Conservation (phyloP, 2,797 vertebrate species). For the Kryptolebias ocellatus region DNA sequence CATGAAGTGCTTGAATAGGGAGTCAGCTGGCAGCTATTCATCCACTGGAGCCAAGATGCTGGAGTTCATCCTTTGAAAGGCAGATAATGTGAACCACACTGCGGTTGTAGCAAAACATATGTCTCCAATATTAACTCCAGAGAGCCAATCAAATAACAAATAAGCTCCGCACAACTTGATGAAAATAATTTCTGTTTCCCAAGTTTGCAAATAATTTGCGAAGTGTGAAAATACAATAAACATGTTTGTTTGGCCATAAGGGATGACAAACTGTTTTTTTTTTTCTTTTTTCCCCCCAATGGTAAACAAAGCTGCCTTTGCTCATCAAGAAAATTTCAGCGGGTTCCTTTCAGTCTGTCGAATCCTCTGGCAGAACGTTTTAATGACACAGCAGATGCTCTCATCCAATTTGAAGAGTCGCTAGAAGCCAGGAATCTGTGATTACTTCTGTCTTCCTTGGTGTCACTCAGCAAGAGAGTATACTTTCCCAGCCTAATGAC, state of each 20-base stretch:
- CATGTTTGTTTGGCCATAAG: constrained; percentile 30
- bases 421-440: constrained; percentile 25
- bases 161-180: not conserved
- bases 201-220: constrained; percentile 22
- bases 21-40: constrained; percentile 40
- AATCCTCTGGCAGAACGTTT: constrained; percentile 54
- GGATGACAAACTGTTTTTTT: constrained; percentile 6
- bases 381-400: constrained; percentile 68
- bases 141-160: not conserved
- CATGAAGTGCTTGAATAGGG: constrained; percentile 8
- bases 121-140: not conserved
- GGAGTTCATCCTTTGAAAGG: constrained; percentile 46
- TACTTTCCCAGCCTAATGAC: constrained; percentile 18
- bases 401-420: constrained; percentile 33
- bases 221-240: constrained; percentile 21
- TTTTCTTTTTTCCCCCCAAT: not conserved
- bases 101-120: not conserved
- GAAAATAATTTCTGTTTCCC: not conserved
- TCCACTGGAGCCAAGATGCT: constrained; percentile 5
- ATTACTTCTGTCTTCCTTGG: constrained; percentile 37
- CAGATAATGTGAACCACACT: constrained; percentile 23
- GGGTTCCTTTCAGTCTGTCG: constrained; percentile 32
- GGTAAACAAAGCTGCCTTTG: constrained; percentile 34
- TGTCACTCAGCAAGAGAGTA: constrained; percentile 30
- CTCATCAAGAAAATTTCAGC: constrained; percentile 32